phyloP scores from a whole-genome alignment of 2,113 vertebrate species.

The Bothrops jararaca region DNA sequence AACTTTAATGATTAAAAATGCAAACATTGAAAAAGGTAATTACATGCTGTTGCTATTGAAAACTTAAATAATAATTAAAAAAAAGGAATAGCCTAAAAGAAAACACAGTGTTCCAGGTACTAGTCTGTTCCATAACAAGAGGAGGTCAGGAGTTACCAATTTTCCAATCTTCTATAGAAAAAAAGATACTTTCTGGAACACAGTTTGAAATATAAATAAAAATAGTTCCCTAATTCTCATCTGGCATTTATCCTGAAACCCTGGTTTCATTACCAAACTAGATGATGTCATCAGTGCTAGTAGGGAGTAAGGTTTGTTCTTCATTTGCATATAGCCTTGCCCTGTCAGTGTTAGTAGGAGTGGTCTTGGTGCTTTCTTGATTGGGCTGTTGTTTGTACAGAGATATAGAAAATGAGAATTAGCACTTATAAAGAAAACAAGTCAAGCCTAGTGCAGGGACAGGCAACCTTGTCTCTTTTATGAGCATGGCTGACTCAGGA shows the following conservation, averaged over 20 bases:
- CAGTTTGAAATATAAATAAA: neutral
- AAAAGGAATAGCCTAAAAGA: neutral
- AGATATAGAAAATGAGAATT: neutral
- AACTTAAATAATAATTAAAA: neutral
- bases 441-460: neutral
- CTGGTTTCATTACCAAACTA: neutral
- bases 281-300: neutral
- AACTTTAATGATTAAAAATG: neutral
- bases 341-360: neutral
- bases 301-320: neutral
- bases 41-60: neutral
- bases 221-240: neutral
- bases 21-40: neutral
- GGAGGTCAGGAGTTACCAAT: neutral
- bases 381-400: neutral
- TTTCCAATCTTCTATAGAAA: neutral
- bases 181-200: neutral
- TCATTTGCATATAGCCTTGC: neutral
- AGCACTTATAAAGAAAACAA: neutral
- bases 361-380: neutral
- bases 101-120: neutral
- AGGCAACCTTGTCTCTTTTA: no score
- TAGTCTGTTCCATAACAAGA: neutral
- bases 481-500: no score
- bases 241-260: neutral